phyloP scores from a whole-genome alignment of 1,140 invertebrate genomes.

The Calephelis nemesis region DNA sequence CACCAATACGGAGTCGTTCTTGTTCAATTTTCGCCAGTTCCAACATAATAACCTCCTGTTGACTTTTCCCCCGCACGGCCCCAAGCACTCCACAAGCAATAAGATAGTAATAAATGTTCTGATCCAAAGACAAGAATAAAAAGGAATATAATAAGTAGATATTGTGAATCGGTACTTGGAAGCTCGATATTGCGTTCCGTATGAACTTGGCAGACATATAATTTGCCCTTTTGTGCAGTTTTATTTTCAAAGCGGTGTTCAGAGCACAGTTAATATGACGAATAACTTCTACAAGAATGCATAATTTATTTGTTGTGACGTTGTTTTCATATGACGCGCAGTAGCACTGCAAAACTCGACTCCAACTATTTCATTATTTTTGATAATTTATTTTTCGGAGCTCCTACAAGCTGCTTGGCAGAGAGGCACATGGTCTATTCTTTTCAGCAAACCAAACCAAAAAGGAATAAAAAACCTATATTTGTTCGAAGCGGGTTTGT shows the following conservation, averaged over 20 bases:
- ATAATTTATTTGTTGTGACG: too few relatives aligned
- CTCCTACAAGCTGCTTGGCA: too few relatives aligned
- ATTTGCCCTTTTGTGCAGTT: constrained; percentile 38
- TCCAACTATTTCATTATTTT: too few relatives aligned
- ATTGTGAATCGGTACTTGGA: constrained; percentile 64
- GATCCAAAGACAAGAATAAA: constrained; percentile 69
- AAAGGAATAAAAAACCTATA: too few relatives aligned
- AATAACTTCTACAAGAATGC: too few relatives aligned
- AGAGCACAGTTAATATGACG: too few relatives aligned
- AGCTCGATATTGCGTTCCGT: constrained; percentile 61
- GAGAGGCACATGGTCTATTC: too few relatives aligned
- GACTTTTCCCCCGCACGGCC: constrained; percentile 54
- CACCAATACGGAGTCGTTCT: constrained; percentile 57
- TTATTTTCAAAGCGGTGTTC: constrained; percentile 24
- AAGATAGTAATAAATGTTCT: constrained; percentile 77
- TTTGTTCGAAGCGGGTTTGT: too few relatives aligned
- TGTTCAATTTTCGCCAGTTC: constrained; percentile 70
- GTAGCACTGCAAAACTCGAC: too few relatives aligned
- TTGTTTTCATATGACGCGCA: too few relatives aligned
- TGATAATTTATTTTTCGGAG: too few relatives aligned
- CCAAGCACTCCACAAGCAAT: constrained; percentile 69
- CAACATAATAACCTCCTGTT: constrained; percentile 76
- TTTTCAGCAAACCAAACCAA: too few relatives aligned
- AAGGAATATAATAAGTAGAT: constrained; percentile 74
- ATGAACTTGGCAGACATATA: constrained; percentile 37